These are phyloP conservation scores for Volucella zonaria DNA, from an alignment of 2,888 invertebrate species.

Conservation along the genomic window DNA sequence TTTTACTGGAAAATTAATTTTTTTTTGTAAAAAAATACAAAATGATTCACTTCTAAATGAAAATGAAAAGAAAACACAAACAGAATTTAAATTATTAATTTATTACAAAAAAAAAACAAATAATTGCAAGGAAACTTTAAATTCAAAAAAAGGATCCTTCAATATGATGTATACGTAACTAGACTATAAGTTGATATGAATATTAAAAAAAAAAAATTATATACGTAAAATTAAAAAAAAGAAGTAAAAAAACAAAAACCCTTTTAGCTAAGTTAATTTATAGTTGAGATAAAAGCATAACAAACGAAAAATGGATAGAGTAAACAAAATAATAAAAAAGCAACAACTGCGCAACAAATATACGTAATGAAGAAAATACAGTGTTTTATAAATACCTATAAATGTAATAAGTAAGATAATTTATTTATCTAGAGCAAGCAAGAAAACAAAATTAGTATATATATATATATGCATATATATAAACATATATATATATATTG, in stretches of 20 bases:
- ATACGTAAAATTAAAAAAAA: constrained; percentile 75
- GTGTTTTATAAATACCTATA: constrained; percentile 74
- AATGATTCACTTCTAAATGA: constrained; percentile 30
- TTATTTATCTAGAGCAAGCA: constrained; percentile 72
- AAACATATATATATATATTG: constrained; percentile 30
- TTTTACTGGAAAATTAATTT: constrained; percentile 47
- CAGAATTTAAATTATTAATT: constrained; percentile 73
- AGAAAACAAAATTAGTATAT: constrained; percentile 42
- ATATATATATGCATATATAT: constrained; percentile 37
- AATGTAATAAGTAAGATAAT: constrained; percentile 71
- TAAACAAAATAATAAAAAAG: constrained; percentile 49
- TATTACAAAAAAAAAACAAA: constrained; percentile 57
- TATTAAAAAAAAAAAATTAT: constrained; percentile 71
- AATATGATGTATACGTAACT: constrained; percentile 83
- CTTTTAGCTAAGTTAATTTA: constrained; percentile 80
- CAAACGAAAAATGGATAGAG: constrained; percentile 36
- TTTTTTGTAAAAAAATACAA: constrained; percentile 66
- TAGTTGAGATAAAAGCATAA: constrained; percentile 73
- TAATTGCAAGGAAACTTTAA: constrained; percentile 69
- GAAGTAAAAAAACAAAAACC: constrained; percentile 77
- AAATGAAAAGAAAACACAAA: constrained; percentile 35
- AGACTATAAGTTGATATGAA: constrained; percentile 72
- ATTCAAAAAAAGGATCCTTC: constrained; percentile 77
- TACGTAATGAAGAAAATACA: constrained; percentile 76
- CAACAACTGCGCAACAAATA: constrained; percentile 77